A percentile compares a stretch with the other conserved stretches of the same genome.
phyloP scores from a whole-genome alignment of 2,888 invertebrate species.

The Chaetogeoica ovagalla region DNA sequence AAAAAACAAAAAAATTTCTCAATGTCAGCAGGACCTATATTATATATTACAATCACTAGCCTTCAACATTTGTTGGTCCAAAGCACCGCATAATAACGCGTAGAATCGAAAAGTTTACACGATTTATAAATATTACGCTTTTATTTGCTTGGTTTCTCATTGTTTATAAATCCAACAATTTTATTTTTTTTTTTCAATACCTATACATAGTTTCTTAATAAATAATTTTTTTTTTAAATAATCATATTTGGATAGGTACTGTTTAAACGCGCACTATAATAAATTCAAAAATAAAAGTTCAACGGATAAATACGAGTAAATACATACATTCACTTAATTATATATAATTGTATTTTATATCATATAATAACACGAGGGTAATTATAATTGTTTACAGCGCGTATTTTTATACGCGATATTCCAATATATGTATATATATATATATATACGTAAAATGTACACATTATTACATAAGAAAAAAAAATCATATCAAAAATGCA shows the following conservation, averaged over 20 bases:
- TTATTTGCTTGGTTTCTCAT: neutral
- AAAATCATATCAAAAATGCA: neutral
- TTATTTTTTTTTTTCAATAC: neutral
- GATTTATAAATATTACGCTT: neutral
- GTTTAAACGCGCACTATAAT: no score
- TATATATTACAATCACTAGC: conserved; percentile 30
- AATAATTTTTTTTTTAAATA: no score
- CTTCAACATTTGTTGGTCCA: conserved; percentile 36
- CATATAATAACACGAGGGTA: no score
- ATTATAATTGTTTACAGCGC: no score
- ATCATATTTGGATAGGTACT: no score
- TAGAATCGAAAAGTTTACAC: neutral
- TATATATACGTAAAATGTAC: neutral
- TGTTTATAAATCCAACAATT: neutral
- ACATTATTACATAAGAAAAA: neutral
- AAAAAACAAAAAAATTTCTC: conserved; percentile 48
- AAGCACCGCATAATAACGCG: conserved; percentile 24
- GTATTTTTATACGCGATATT: no score
- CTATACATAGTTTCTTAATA: neutral
- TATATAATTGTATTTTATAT: no score
- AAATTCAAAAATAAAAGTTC: no score
- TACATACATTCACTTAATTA: no score
- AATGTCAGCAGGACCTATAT: conserved; percentile 50
- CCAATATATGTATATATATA: no score
- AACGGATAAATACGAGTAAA: no score